A percentile compares a stretch with the other conserved stretches of the same genome.
phyloP scores from a whole-genome alignment of 1,140 invertebrate genomes.

The Galleria mellonella region DNA sequence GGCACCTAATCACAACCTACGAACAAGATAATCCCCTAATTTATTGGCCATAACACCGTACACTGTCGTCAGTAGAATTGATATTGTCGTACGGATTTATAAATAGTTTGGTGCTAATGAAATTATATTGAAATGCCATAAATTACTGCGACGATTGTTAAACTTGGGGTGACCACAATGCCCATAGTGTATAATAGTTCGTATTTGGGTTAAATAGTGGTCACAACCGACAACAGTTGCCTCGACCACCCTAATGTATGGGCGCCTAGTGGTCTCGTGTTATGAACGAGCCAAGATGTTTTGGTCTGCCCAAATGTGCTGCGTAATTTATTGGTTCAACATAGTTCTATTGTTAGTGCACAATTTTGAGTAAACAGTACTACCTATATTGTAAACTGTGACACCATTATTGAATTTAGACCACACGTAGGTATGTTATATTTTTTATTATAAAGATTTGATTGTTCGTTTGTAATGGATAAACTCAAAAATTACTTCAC shows the following conservation, averaged over 20 bases:
- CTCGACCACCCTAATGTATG: constrained; percentile 47
- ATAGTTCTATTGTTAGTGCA: constrained; percentile 4
- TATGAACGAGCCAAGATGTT: constrained; percentile 9
- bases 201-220: constrained; percentile 51
- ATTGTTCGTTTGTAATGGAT: no score
- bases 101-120: constrained; percentile 61
- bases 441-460: no score
- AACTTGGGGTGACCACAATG: constrained; percentile 32
- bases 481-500: no score
- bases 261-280: constrained; percentile 1
- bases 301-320: constrained; percentile 2
- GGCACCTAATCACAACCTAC: constrained; percentile 55
- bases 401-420: no score
- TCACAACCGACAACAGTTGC: constrained; percentile 17
- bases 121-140: constrained; percentile 65
- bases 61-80: constrained; percentile 53
- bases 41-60: constrained; percentile 58
- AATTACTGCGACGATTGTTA: constrained; percentile 43
- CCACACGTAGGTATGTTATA: no score
- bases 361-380: not conserved
- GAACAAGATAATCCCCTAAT: constrained; percentile 68
- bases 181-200: constrained; percentile 36
- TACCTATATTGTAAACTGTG: no score
- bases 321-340: constrained; percentile 14
- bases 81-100: constrained; percentile 56